Percentiles rank a stretch among this genome's conserved stretches.
Evolutionary conservation across 2,113 vertebrate species (phyloP).

Genomic region (Hypanus sabinus): DNA sequence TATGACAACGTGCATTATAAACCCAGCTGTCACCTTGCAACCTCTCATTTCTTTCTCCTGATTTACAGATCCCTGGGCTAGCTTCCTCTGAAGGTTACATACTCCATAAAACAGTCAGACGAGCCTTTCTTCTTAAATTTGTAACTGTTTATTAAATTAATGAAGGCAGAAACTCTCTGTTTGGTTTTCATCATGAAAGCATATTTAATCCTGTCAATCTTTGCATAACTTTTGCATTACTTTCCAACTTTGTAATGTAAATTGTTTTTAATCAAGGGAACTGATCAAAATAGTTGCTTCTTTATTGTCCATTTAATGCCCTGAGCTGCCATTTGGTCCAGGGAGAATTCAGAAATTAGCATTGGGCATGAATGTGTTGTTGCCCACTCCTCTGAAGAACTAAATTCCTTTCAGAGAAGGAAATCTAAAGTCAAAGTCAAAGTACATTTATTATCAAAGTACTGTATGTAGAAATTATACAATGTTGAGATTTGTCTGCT

Average conservation of each 20-base stretch:
- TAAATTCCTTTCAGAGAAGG: no score
- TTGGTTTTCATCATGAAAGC: conserved; percentile 19
- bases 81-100: not conserved
- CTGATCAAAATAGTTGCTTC: not conserved
- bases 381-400: no score
- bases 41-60: not conserved
- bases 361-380: no score
- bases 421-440: no score
- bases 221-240: not conserved
- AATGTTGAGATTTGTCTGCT: no score
- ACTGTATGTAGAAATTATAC: no score
- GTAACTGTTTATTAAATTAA: conserved; percentile 32
- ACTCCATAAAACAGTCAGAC: conserved; percentile 3
- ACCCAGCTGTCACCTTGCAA: conserved; percentile 4
- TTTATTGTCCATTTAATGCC: not conserved
- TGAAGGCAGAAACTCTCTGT: conserved; percentile 18
- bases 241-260: not conserved
- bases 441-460: no score
- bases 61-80: not conserved
- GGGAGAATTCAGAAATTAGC: no score
- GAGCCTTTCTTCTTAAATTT: not conserved
- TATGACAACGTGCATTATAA: not conserved
- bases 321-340: no score
- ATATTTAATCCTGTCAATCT: not conserved
- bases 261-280: not conserved